These are phyloP conservation scores for Botia almorhae DNA, from an alignment of 2,797 vertebrate genomes.

Conservation along the genomic window DNA sequence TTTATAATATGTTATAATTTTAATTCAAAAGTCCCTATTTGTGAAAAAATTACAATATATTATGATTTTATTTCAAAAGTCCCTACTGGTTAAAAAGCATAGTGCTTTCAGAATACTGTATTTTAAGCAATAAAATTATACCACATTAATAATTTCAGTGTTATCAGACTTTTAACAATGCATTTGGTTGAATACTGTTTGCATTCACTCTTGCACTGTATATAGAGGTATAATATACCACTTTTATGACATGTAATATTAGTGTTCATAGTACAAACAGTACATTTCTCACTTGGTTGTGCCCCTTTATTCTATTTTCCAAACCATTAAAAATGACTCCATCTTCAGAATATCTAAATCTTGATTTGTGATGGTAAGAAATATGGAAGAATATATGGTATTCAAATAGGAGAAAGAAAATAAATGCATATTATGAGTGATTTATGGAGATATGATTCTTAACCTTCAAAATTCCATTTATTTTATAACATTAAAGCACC, in stretches of 20 bases:
- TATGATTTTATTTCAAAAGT: too few species aligned
- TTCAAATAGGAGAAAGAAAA: conserved; percentile 42
- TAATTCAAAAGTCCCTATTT: too few species aligned
- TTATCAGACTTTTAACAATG: neutral
- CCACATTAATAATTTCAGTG: neutral
- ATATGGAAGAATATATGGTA: conserved; percentile 57
- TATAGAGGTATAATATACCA: neutral
- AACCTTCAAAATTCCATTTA: conserved; percentile 39
- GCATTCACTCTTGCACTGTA: neutral
- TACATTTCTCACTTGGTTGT: neutral
- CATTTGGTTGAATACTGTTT: neutral
- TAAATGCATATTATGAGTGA: too few species aligned
- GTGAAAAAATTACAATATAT: too few species aligned
- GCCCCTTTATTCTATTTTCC: conserved; percentile 53
- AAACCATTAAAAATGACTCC: conserved; percentile 8
- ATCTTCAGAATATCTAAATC: conserved; percentile 15
- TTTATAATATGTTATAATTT: too few species aligned
- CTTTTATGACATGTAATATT: neutral
- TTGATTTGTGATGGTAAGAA: conserved; percentile 54
- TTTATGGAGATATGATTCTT: too few species aligned
- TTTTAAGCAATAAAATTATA: too few species aligned
- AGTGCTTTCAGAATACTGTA: too few species aligned
- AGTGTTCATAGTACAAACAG: neutral
- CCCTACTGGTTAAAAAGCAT: too few species aligned
- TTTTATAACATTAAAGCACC: conserved; percentile 91